These are phyloP conservation scores for Caloenas nicobarica DNA, from an alignment of 2,113 vertebrate genomes.

Conservation along the genomic window DNA sequence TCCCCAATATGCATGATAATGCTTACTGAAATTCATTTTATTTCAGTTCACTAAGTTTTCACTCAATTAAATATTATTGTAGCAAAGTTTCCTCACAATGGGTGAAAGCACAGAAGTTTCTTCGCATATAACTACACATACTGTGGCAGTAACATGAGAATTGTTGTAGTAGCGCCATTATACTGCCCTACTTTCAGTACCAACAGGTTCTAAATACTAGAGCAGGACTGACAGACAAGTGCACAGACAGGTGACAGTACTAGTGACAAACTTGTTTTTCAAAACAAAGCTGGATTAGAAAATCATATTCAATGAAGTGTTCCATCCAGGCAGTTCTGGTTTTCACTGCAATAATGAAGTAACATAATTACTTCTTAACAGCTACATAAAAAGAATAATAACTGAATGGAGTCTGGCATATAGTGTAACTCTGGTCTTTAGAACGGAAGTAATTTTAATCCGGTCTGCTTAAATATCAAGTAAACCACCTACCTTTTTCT, in stretches of 20 bases:
- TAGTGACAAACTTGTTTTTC: neutral
- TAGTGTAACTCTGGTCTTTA: neutral
- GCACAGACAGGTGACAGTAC: neutral
- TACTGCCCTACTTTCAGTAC: neutral
- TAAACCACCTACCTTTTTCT: slow-evolving; percentile 49
- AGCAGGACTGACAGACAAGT: neutral
- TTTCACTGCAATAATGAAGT: neutral
- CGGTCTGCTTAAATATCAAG: neutral
- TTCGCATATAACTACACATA: neutral
- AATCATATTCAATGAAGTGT: neutral
- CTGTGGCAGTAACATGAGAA: neutral
- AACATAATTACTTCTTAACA: neutral
- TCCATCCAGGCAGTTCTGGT: neutral
- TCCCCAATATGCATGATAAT: neutral
- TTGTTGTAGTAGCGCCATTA: neutral
- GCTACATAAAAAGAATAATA: neutral
- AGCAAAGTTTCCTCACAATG: neutral
- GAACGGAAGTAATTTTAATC: neutral
- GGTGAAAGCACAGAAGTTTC: neutral
- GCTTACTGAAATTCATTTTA: neutral
- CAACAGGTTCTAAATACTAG: neutral
- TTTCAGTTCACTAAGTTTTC: neutral
- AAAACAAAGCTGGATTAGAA: neutral
- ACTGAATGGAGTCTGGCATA: neutral
- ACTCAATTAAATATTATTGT: neutral